Conservation (phyloP, 2,113 vertebrate species). For the Aptenodytes forsteri region DNA sequence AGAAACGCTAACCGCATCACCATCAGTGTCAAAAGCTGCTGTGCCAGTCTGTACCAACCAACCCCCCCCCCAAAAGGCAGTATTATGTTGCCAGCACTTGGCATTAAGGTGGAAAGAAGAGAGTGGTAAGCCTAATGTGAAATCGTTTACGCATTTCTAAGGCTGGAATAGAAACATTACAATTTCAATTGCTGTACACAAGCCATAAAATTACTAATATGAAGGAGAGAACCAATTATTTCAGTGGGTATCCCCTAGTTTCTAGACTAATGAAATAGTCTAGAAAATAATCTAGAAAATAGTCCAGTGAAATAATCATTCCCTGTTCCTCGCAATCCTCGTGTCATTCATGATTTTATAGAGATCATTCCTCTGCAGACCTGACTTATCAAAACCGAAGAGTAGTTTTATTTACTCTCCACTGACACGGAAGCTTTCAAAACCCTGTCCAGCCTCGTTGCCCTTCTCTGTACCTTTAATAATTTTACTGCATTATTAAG, state of each 20-base stretch:
- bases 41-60: not conserved
- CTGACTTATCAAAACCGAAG: not conserved
- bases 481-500: not conserved
- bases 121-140: not conserved
- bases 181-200: not conserved
- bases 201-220: not conserved
- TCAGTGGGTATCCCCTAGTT: not conserved
- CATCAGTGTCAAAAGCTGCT: not conserved
- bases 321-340: not conserved
- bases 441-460: not conserved
- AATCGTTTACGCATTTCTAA: not conserved
- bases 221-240: not conserved
- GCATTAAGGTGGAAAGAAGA: not conserved
- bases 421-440: not conserved
- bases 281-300: too few relatives aligned
- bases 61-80: not conserved
- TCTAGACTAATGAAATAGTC: too few relatives aligned
- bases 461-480: not conserved
- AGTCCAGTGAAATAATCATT: not conserved
- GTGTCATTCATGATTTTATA: not conserved
- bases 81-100: not conserved
- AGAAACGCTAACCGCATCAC: not conserved
- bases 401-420: not conserved
- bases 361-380: not conserved
- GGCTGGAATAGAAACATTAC: not conserved